Conservation (phyloP, 2,113 vertebrate genomes). For the Bujurquina vittata region DNA sequence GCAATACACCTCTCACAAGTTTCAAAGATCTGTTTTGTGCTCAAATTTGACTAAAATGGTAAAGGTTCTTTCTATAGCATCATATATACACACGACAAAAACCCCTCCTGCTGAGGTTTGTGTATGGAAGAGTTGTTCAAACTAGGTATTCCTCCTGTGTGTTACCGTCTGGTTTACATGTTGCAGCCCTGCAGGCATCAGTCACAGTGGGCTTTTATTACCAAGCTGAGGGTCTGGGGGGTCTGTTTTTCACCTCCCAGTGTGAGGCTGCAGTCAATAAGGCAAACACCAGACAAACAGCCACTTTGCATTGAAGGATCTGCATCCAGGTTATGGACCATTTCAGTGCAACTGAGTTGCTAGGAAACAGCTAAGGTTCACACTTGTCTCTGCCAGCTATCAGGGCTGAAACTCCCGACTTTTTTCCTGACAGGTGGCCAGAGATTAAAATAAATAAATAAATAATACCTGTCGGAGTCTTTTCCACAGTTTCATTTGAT, state of each 20-base stretch:
- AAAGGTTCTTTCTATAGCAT: background rate
- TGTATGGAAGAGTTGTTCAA: background rate
- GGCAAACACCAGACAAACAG: conserved; percentile 11
- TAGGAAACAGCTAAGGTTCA: conserved; percentile 29
- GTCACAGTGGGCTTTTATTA: conserved; percentile 13
- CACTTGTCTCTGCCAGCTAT: background rate
- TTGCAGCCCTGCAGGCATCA: conserved; percentile 5
- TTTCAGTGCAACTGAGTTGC: conserved; percentile 12
- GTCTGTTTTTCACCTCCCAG: conserved; percentile 16
- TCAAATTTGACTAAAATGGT: background rate
- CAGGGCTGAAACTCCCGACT: background rate
- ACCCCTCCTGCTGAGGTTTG: background rate
- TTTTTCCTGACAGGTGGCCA: background rate
- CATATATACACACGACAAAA: background rate
- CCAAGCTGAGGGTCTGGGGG: background rate
- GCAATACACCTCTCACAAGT: background rate
- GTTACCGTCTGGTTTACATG: background rate
- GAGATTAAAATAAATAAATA: background rate
- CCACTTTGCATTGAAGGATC: conserved; percentile 2
- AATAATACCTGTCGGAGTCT: background rate
- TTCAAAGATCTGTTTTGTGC: background rate
- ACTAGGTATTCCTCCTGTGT: background rate
- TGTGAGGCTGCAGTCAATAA: conserved; percentile 2
- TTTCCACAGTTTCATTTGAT: conserved; percentile 50
- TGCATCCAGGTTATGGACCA: conserved; percentile 19